Conservation (phyloP, 2,797 vertebrate genomes). For the Leptatherina wallacei region DNA sequence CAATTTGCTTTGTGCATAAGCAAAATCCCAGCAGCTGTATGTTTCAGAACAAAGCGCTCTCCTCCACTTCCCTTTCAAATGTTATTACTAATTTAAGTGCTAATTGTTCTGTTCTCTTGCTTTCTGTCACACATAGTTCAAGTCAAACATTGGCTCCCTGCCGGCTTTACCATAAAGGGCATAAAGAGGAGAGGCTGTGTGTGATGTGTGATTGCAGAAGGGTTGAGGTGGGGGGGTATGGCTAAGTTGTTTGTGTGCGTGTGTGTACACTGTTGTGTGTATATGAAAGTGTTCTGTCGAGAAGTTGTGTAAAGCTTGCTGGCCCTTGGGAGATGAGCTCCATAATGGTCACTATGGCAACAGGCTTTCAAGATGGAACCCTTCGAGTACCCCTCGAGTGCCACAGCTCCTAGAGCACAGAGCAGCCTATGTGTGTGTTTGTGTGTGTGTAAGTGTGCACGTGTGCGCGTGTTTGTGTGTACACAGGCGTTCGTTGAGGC, state of each 20-base stretch:
- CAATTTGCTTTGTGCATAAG: slow-evolving; percentile 8
- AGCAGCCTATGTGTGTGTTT: slow-evolving; percentile 54
- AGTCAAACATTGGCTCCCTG: slow-evolving; percentile 60
- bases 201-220: slow-evolving; percentile 28
- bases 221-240: slow-evolving; percentile 9
- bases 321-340: slow-evolving; percentile 77
- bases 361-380: slow-evolving; percentile 83
- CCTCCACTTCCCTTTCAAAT: slow-evolving; percentile 29
- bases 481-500: slow-evolving; percentile 60
- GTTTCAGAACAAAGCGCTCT: slow-evolving; percentile 29
- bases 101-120: slow-evolving; percentile 62
- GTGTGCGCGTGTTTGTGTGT: slow-evolving; percentile 50
- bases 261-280: slow-evolving; percentile 27
- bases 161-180: slow-evolving; percentile 57
- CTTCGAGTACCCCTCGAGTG: slow-evolving; percentile 75
- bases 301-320: slow-evolving; percentile 74
- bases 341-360: slow-evolving; percentile 83
- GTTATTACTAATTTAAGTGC: slow-evolving; percentile 41
- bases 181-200: slow-evolving; percentile 47
- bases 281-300: slow-evolving; percentile 51
- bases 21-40: slow-evolving; percentile 41
- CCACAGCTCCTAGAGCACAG: slow-evolving; percentile 70
- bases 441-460: slow-evolving; percentile 41
- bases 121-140: slow-evolving; percentile 46
- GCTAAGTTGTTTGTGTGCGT: slow-evolving; percentile 14